Base-by-base conservation (phyloP, 2,888 invertebrate species). In the Harpagoxenus sublaevis region DNA sequence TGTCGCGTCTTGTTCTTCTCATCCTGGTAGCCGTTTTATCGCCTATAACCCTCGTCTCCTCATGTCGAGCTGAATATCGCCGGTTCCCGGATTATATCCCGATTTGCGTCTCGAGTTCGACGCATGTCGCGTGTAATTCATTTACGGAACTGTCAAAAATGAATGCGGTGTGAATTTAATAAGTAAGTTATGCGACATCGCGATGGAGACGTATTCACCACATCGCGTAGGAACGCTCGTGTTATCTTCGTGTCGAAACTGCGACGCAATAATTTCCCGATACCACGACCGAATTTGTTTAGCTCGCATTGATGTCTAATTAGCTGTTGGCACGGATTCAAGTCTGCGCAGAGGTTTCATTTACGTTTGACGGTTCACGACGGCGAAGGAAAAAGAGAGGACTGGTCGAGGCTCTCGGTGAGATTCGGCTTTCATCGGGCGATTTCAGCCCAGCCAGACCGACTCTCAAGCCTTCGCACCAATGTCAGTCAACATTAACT, bases 21-120 rank as follows among this genome's bases (percentile, higher is more conserved):
- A 86, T 88, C 82, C 87, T 85, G 86, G 71, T 84, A 85, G 84
- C 84, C 74, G 86, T 83, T 87, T 88, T 85, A 86, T 87, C 91
- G 83, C 84, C 51, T 42, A 68, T n/a, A n/a, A n/a, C 55, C 78
- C 71, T 83, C 66, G 45, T 66, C 48, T 18, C 74, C 63, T 71
- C 84, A 84, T 55, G 51, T 65, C 66, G 48, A 48, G 70, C 66
- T 45, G 70, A 70, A 60, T 70, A 63, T 79, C 68, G n/a, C 9
- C 39, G n/a, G 15, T 63, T 65, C 81, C 23, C 62, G 35, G 48
- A 35, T 53, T 53, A 55, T 10, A 45, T 68, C 28, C 5, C 83
- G 18, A 12, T 60, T 68, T 31, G 57, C 74, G 23, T 60, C 65
- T 66, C 70, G 6, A 12, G 12, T 55, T 78, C 78, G 71, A 78